Base-by-base conservation (phyloP, 2,888 invertebrate genomes). In the Dynastes hyllus region DNA sequence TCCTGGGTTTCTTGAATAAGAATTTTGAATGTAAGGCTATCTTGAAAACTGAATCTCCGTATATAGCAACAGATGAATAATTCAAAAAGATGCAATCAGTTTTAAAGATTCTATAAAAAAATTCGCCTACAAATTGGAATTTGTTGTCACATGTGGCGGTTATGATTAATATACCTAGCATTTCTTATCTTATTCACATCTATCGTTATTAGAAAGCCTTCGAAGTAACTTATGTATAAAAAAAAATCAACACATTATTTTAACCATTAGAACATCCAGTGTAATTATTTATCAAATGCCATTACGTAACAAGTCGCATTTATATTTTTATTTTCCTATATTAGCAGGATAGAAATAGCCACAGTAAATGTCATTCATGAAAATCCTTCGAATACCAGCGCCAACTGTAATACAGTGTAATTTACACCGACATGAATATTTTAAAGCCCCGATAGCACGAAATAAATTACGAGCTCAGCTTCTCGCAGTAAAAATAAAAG, bases 361-460 rank as follows among this genome's bases (percentile, higher is more conserved):
- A 61, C 73, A 73, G 73, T 73, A 73, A 73, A 73, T 73, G 73
- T 73, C 73, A 73, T 73, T 73, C 73, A 73, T 73, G 37, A 73
- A 73, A 73, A 73, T 73, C 73, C 73, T 73, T 73, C 73, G 58
- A 61, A 73, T 73, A 73, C 58, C 45, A 58, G 4, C 58, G 73
- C 73, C 58, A 73, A 73, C 73, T 70, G 29, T 70, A 55, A 70
- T 70, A 40, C 58, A 69, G 27, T 40, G 69, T 61, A 73, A 73
- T 73, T 73, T 73, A 73, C 73, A 45, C 58, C 40, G 58, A 73
- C 22, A 22, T 73, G 58, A 58, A 73, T 73, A 73, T 73, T 61
- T 73, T 40, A 73, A 73, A 73, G 45, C 71, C 16, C 45, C 58
- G 50, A 63, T 63, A 73, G 37, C 58, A 27, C 40, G 37, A 58